These are phyloP conservation scores for Catonia carolina DNA, from an alignment of 2,888 invertebrate species.

Conservation along the genomic window DNA sequence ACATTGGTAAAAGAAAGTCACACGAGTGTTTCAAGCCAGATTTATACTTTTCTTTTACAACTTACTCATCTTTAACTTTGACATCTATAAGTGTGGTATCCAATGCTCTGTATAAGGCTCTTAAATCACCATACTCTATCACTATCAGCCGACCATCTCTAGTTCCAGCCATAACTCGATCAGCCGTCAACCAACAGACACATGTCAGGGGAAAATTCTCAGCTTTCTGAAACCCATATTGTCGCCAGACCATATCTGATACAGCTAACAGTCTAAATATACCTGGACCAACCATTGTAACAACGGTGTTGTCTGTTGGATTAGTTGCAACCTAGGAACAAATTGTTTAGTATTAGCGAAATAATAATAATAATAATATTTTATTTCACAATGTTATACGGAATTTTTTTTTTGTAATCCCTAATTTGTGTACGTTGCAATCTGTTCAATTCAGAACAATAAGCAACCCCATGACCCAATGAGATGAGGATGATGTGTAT, in stretches of 20 bases:
- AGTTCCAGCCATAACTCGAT: conserved; percentile 72
- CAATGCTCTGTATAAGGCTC: conserved; percentile 55
- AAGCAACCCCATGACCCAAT: no score
- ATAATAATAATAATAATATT: no score
- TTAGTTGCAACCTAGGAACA: conserved; percentile 65
- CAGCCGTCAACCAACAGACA: conserved; percentile 75
- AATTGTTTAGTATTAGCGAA: no score
- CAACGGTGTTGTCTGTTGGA: conserved; percentile 65
- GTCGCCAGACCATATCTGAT: conserved; percentile 70
- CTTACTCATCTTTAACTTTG: conserved; percentile 53
- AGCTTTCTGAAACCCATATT: conserved; percentile 76
- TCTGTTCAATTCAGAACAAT: no score
- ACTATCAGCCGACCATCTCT: conserved; percentile 66
- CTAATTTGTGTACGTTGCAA: no score
- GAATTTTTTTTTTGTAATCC: no score
- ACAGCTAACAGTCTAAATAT: conserved; percentile 70
- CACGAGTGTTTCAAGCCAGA: no score
- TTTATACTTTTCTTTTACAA: no score
- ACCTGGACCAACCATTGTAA: conserved; percentile 57
- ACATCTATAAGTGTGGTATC: conserved; percentile 56
- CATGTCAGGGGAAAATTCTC: conserved; percentile 67
- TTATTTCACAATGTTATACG: no score
- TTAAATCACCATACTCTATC: conserved; percentile 79
- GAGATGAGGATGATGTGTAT: no score
- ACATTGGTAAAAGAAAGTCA: no score